Evolutionary conservation across 2,113 vertebrate species (phyloP).

Genomic region (Zosterops pallidus): DNA sequence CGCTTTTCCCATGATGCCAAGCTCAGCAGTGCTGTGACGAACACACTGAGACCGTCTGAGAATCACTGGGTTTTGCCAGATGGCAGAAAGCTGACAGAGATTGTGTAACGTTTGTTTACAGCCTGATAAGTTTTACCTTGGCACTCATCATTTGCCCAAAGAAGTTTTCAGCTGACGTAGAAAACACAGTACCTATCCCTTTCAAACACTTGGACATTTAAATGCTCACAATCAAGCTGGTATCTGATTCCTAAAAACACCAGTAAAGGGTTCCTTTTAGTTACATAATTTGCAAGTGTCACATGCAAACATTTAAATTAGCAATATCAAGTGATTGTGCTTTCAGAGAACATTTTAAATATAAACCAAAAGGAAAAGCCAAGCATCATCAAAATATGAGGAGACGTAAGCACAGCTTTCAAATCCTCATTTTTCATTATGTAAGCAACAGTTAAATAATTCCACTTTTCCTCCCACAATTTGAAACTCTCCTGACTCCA

Average conservation of each 20-base stretch:
- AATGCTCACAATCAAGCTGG: not conserved
- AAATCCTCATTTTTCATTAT: not conserved
- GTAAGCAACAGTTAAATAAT: not conserved
- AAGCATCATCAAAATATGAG: not conserved
- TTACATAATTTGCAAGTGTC: not conserved
- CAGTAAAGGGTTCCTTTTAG: not conserved
- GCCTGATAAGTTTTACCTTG: not conserved
- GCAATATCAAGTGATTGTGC: not conserved
- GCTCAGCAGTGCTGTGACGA: not conserved
- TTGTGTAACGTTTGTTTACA: not conserved
- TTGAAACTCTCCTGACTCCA: not conserved
- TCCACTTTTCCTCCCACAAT: not conserved
- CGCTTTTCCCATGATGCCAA: not conserved
- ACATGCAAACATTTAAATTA: not conserved
- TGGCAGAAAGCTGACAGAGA: not conserved
- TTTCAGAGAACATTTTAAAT: not conserved
- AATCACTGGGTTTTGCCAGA: not conserved
- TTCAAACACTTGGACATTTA: not conserved
- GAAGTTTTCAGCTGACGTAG: not conserved
- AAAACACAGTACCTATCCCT: not conserved
- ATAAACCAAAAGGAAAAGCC: not conserved
- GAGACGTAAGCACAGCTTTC: not conserved
- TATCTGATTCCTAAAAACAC: not conserved
- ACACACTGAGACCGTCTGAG: not conserved
- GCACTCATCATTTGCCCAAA: not conserved